These are phyloP conservation scores for Tethya wilhelma DNA, from an alignment of 37 sponge, comb jelly and placozoan genomes.

Conservation along the genomic window DNA sequence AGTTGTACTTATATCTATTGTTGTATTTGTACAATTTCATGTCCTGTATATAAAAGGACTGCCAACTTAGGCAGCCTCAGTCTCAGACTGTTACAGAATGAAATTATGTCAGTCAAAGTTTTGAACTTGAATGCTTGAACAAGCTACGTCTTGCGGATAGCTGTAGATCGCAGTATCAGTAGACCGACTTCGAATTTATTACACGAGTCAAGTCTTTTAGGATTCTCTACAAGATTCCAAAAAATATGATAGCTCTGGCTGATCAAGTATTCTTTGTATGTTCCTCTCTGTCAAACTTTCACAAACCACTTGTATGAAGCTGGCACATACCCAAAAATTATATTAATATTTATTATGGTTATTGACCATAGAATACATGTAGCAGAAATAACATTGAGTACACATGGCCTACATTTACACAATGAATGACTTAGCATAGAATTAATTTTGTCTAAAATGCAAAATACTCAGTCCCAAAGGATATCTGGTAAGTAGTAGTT, in stretches of 20 bases:
- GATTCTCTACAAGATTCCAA: slow-evolving; percentile 47
- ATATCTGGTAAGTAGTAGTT: slow-evolving; percentile 18
- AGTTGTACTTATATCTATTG: too few relatives aligned
- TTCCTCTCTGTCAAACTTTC: slow-evolving; percentile 50
- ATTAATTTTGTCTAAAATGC: not conserved
- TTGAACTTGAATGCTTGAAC: too few relatives aligned
- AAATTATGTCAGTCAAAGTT: too few relatives aligned
- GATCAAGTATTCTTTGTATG: slow-evolving; percentile 61
- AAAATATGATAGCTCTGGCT: slow-evolving; percentile 22
- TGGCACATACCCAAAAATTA: too few relatives aligned
- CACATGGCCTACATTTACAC: not conserved
- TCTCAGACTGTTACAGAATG: too few relatives aligned
- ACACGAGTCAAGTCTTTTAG: slow-evolving; percentile 44
- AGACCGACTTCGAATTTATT: too few relatives aligned
- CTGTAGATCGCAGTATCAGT: too few relatives aligned
- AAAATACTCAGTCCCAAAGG: not conserved
- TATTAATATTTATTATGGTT: not conserved
- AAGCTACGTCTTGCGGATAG: too few relatives aligned
- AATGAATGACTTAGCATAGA: not conserved
- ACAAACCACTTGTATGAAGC: slow-evolving; percentile 26
- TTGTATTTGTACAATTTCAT: too few relatives aligned
- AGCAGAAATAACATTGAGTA: not conserved
- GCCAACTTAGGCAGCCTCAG: too few relatives aligned
- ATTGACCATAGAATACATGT: not conserved
- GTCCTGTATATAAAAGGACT: too few relatives aligned